Percentiles rank a stretch among this genome's conserved stretches.
phyloP scores from a whole-genome alignment of 2,113 vertebrate species.

The Gallinago media region DNA sequence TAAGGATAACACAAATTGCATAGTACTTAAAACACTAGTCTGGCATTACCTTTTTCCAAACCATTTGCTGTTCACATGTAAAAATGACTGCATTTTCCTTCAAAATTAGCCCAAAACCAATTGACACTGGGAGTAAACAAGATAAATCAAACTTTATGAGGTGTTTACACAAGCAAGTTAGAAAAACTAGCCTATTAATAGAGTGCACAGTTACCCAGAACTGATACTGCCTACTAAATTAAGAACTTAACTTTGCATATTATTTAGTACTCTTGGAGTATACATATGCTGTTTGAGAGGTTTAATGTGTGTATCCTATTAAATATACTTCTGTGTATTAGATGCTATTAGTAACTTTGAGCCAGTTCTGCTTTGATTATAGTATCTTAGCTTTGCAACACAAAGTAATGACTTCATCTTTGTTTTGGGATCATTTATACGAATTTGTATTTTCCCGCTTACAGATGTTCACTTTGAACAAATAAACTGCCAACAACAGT shows the following conservation, averaged over 20 bases:
- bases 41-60: background rate
- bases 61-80: background rate
- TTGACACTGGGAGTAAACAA: background rate
- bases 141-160: background rate
- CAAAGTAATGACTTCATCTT: background rate
- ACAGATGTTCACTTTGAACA: background rate
- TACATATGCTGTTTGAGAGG: background rate
- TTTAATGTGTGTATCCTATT: background rate
- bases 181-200: constrained; percentile 41
- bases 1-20: background rate
- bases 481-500: background rate
- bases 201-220: background rate
- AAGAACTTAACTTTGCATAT: background rate
- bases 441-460: background rate
- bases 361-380: background rate
- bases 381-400: background rate
- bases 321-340: background rate
- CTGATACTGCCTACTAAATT: constrained; percentile 29
- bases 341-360: background rate
- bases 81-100: background rate
- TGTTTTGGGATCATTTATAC: background rate
- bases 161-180: background rate
- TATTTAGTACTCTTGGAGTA: background rate
- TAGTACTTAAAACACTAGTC: background rate
- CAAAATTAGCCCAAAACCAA: background rate